Evolutionary conservation across 2,113 vertebrate species (phyloP), one percentile per base, ranked within the genome.

Genomic region (Eolophus roseicapilla): DNA sequence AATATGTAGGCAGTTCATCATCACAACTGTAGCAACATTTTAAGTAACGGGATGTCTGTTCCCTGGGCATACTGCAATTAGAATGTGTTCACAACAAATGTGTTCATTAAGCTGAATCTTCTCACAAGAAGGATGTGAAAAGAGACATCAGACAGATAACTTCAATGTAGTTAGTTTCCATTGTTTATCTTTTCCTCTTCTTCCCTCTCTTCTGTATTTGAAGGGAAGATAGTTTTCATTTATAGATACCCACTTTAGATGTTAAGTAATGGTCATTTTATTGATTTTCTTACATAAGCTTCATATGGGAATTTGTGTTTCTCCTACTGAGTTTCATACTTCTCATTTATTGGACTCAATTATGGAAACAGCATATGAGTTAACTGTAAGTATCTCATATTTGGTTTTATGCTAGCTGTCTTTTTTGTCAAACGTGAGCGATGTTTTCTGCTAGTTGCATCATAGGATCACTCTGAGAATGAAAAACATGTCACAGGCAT

Each of bases 21-120:
- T 62, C 50, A 67, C 89, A 90, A 95, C 23, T 92, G 16, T 41
- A 80, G 60, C 9, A 89, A 65, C 74, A 69, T 83, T 95, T 73
- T 79, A 90, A 93, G 62, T 91, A 87, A 94, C 0, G 0, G 28
- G 55, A 74, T 83, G 11, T 73, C 81, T 93, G 35, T 53, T 95
- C 37, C n/a, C 89, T 79, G 29, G n/a, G 80, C 37, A 76, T 41
- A 63, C 24, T 88, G 63, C 67, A 94, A 93, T 97, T 95, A 96
- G 28, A 92, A 93, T 46, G 82, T 77, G 29, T 82, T 77, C 67
- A 74, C 47, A 74, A 86, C 9, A 87, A 95, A 92, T 74, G 9
- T 53, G 50, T 73, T 97, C 82, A 82, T 96, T 95, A 93, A 93
- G 79, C 70, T 70, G 69, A 89, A 88, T 57, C 13, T 70, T 19